phyloP scores from a whole-genome alignment of 2,888 invertebrate genomes.

The Drosophila anomelani region DNA sequence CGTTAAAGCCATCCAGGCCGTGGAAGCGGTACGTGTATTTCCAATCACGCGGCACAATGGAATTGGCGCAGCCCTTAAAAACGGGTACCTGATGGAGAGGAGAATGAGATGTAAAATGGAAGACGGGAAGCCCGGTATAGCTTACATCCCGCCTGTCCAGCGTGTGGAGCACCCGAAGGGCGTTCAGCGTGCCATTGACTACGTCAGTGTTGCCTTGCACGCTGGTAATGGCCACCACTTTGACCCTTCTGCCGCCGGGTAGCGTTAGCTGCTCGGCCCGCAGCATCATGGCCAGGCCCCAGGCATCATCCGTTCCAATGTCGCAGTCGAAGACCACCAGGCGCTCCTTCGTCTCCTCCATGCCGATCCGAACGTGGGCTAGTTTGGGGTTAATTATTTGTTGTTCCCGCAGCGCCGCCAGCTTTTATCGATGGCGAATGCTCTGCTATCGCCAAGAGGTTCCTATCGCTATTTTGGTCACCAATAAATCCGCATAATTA shows the following conservation, averaged over 20 bases:
- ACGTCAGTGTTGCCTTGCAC: conserved; percentile 90
- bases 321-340: conserved; percentile 87
- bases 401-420: background rate
- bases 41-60: conserved; percentile 77
- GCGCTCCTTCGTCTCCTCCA: conserved; percentile 19
- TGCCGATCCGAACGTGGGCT: background rate
- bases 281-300: conserved; percentile 86
- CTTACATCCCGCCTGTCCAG: conserved; percentile 87
- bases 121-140: too few relatives aligned
- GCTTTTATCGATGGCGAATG: conserved; percentile 10
- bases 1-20: conserved; percentile 90
- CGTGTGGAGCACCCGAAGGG: conserved; percentile 88
- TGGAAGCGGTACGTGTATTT: conserved; percentile 74
- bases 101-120: background rate
- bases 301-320: conserved; percentile 87
- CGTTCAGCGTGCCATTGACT: conserved; percentile 88
- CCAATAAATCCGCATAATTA: background rate
- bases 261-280: conserved; percentile 83
- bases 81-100: conserved; percentile 65
- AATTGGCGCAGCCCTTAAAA: conserved; percentile 65
- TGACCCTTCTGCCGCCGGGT: conserved; percentile 28
- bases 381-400: background rate
- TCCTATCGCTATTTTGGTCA: conserved; percentile 1
- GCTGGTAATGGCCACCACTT: conserved; percentile 89
- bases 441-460: background rate